These are phyloP conservation scores for Cebus imitator DNA, from an alignment of 2,113 vertebrate genomes.

Conservation along the genomic window DNA sequence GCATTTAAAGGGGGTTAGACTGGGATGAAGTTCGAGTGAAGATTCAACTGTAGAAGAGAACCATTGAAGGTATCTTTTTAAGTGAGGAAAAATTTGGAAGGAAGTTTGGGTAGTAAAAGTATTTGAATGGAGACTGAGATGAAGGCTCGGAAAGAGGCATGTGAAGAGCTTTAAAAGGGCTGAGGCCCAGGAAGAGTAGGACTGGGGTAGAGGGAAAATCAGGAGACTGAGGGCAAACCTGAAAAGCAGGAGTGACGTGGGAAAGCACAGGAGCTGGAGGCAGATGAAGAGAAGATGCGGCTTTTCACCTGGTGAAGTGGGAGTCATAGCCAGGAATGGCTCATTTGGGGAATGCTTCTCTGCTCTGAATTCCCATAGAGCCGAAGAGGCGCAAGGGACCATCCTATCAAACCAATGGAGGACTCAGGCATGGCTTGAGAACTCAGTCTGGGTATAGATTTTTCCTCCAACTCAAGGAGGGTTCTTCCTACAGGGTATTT, in stretches of 20 bases:
- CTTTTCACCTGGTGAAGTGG: slow-evolving; percentile 51
- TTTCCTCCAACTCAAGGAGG: background rate
- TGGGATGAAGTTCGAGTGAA: background rate
- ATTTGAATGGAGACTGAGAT: slow-evolving; percentile 29
- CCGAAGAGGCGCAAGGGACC: background rate
- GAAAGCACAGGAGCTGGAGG: background rate
- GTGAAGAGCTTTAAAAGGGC: background rate
- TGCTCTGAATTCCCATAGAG: background rate
- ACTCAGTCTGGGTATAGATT: background rate
- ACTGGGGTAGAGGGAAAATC: background rate
- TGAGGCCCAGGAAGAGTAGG: background rate
- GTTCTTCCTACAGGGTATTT: background rate
- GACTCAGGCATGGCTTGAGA: background rate
- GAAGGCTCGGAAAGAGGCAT: background rate
- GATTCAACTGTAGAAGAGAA: slow-evolving; percentile 23
- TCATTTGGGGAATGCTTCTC: background rate
- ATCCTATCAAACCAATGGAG: background rate
- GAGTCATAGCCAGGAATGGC: slow-evolving; percentile 31
- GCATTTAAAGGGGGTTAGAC: background rate
- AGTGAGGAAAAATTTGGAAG: slow-evolving; percentile 8
- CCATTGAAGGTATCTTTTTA: slow-evolving; percentile 18
- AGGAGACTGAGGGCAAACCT: background rate
- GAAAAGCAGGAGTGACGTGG: background rate
- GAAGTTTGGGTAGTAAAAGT: slow-evolving; percentile 41
- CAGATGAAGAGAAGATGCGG: background rate